These are phyloP conservation scores for Streptopelia turtur DNA, from an alignment of 2,797 vertebrate species.

Conservation along the genomic window DNA sequence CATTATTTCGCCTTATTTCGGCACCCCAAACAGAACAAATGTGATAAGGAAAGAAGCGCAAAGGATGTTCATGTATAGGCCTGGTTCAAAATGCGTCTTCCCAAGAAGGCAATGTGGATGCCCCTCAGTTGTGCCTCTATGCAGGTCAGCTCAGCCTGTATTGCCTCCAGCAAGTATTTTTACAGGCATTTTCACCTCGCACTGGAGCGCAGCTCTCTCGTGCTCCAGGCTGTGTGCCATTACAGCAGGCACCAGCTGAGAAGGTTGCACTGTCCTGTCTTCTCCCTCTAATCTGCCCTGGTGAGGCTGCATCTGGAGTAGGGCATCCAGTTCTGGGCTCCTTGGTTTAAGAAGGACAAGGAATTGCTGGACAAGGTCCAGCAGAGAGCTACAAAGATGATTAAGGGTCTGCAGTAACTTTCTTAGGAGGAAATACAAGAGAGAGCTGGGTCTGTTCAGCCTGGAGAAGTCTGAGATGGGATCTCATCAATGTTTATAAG, in stretches of 20 bases:
- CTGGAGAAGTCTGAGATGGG: too few species aligned
- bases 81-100: neutral
- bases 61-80: neutral
- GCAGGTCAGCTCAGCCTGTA: neutral
- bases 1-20: neutral
- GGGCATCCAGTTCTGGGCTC: too few species aligned
- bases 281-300: neutral
- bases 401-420: too few species aligned
- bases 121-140: neutral
- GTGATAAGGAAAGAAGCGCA: neutral
- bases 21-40: neutral
- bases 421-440: too few species aligned
- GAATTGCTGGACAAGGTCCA: too few species aligned
- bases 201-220: neutral
- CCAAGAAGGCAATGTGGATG: accelerated
- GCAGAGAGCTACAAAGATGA: too few species aligned
- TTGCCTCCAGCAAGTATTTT: slow-evolving; percentile 37
- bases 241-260: neutral
- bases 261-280: neutral
- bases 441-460: too few species aligned
- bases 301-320: too few species aligned
- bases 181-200: neutral
- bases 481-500: too few species aligned
- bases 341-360: too few species aligned
- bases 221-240: neutral